phyloP scores from a whole-genome alignment of 2,888 invertebrate species.

The Acleris cristana region DNA sequence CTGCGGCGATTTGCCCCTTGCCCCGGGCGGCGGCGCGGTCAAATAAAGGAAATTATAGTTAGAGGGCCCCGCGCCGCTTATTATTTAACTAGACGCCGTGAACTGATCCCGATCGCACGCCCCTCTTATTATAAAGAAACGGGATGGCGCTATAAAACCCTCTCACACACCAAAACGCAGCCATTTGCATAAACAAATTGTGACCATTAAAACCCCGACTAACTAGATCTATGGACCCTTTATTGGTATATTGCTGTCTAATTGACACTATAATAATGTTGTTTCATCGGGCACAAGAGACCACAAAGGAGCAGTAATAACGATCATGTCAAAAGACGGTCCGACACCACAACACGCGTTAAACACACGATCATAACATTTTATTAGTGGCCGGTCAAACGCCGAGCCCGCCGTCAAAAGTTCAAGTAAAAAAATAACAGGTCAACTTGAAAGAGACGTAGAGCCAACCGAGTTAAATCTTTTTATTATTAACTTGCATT shows the following conservation, averaged over 20 bases:
- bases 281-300: conserved; percentile 77
- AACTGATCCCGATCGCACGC: conserved; percentile 69
- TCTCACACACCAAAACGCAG: conserved; percentile 41
- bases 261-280: conserved; percentile 81
- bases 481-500: conserved; percentile 37
- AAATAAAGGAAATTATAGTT: conserved; percentile 80
- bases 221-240: conserved; percentile 70
- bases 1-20: conserved; percentile 63
- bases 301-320: conserved; percentile 79
- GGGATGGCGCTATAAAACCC: conserved; percentile 37
- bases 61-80: conserved; percentile 74
- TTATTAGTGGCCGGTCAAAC: conserved; percentile 83
- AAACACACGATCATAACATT: conserved; percentile 84
- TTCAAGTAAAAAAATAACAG: conserved; percentile 79
- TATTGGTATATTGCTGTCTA: conserved; percentile 70
- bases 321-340: conserved; percentile 81
- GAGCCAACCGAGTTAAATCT: conserved; percentile 72
- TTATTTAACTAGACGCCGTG: conserved; percentile 79
- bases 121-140: conserved; percentile 55
- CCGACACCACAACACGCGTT: conserved; percentile 82
- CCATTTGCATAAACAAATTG: conserved; percentile 61
- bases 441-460: conserved; percentile 79
- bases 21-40: conserved; percentile 65
- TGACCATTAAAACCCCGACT: conserved; percentile 51
- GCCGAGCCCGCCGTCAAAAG: conserved; percentile 79